phyloP scores from a whole-genome alignment of 1,140 invertebrate genomes.

The Anoplolepis gracilipes region DNA sequence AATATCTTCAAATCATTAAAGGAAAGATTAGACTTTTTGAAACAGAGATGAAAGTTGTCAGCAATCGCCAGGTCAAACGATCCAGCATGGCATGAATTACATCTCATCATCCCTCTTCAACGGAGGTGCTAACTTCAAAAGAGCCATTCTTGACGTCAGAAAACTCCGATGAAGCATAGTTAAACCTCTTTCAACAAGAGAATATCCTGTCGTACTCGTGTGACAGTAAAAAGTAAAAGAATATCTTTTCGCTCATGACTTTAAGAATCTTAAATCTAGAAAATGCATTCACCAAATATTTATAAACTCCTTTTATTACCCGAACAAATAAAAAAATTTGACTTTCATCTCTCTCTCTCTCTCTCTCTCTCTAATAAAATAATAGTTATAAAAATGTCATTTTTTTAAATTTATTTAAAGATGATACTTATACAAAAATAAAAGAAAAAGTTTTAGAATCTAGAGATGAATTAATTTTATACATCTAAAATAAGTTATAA shows the following conservation, averaged over 20 bases:
- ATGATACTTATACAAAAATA: not conserved
- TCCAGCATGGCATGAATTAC: constrained; percentile 28
- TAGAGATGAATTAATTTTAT: no score
- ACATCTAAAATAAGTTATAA: no score
- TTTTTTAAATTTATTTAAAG: not conserved
- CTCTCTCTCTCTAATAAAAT: not conserved
- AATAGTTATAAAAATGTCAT: not conserved
- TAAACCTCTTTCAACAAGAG: constrained; percentile 43
- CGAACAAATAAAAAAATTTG: not conserved
- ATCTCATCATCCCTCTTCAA: constrained; percentile 46
- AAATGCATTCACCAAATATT: not conserved
- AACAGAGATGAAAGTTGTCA: constrained; percentile 20
- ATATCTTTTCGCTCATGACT: constrained; percentile 3
- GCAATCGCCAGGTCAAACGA: constrained; percentile 36
- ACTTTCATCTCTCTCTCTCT: not conserved
- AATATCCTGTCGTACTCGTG: constrained; percentile 23
- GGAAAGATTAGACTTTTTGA: constrained; percentile 1
- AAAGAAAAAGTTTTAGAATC: not conserved
- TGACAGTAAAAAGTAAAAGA: constrained; percentile 18
- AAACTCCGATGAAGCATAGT: constrained; percentile 50
- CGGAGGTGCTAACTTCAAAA: constrained; percentile 58
- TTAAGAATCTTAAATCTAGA: not conserved
- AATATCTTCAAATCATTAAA: constrained; percentile 4
- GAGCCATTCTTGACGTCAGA: constrained; percentile 50
- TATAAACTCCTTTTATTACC: not conserved